These are phyloP conservation scores for Phyllopteryx taeniolatus DNA, from an alignment of 2,113 vertebrate genomes.

Conservation along the genomic window DNA sequence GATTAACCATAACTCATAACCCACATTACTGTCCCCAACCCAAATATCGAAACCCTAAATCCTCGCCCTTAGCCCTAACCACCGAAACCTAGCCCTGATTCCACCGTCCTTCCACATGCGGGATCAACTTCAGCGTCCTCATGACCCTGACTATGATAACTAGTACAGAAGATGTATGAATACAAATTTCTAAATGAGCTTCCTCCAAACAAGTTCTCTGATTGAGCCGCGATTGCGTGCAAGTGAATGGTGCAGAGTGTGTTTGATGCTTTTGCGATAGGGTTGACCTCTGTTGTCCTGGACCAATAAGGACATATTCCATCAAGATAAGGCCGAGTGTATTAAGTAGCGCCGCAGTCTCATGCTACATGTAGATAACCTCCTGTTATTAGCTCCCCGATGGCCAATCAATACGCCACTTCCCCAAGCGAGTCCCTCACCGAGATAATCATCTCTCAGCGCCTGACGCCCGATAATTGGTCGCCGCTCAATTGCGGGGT, in stretches of 20 bases:
- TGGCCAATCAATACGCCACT: slow-evolving; percentile 80
- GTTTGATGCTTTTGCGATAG: slow-evolving; percentile 41
- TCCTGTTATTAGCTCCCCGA: slow-evolving; percentile 79
- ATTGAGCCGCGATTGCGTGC: slow-evolving; percentile 17
- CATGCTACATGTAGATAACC: slow-evolving; percentile 80
- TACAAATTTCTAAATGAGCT: not conserved
- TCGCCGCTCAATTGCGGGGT: slow-evolving; percentile 74
- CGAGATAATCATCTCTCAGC: slow-evolving; percentile 77
- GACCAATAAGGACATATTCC: slow-evolving; percentile 64
- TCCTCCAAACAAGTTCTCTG: slow-evolving; percentile 8
- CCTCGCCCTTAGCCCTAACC: no score
- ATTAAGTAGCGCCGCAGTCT: slow-evolving; percentile 68
- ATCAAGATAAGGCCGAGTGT: slow-evolving; percentile 69
- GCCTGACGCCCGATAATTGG: slow-evolving; percentile 72
- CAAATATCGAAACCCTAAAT: no score
- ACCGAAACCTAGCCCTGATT: no score
- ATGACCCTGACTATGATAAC: not conserved
- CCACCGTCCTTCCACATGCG: no score
- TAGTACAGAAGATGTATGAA: not conserved
- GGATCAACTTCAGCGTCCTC: not conserved
- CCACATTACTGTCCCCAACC: no score
- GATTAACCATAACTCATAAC: no score
- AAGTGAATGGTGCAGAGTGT: slow-evolving; percentile 2
- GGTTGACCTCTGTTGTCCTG: slow-evolving; percentile 59
- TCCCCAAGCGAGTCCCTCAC: slow-evolving; percentile 72